These are phyloP conservation scores for Calephelis perditalis DNA, from an alignment of 2,888 invertebrate genomes.

Conservation along the genomic window DNA sequence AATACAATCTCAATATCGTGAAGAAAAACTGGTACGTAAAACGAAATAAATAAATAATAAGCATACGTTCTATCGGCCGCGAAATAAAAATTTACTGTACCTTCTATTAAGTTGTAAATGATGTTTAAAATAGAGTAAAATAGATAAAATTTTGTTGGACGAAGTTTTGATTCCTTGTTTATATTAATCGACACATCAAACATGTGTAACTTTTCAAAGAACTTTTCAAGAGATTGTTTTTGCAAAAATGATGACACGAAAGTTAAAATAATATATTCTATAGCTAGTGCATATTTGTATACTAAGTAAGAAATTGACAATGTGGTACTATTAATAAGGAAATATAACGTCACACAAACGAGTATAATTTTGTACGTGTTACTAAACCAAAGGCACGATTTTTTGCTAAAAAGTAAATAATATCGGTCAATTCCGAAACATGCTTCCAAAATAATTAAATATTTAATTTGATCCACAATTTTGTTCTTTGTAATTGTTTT, in stretches of 20 bases:
- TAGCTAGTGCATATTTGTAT: constrained; percentile 11
- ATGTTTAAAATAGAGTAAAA: constrained; percentile 14
- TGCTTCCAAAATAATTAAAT: constrained; percentile 23
- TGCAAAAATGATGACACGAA: constrained; percentile 16
- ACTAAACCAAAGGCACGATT: constrained; percentile 15
- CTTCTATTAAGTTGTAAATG: constrained; percentile 16
- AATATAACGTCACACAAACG: neutral
- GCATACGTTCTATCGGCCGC: neutral
- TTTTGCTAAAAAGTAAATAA: constrained; percentile 18
- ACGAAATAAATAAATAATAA: constrained; percentile 14
- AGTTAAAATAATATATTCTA: constrained; percentile 20
- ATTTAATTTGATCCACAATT: constrained; percentile 19
- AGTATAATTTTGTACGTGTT: constrained; percentile 18
- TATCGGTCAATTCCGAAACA: constrained; percentile 25
- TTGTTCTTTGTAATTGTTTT: neutral
- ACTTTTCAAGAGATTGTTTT: constrained; percentile 14
- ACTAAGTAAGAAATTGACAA: constrained; percentile 12
- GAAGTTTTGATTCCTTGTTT: constrained; percentile 2
- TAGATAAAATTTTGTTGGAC: constrained; percentile 7
- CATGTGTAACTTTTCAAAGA: constrained; percentile 17
- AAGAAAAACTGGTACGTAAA: constrained; percentile 19
- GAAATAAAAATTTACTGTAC: neutral
- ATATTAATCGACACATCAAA: constrained; percentile 22
- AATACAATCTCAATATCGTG: constrained; percentile 27
- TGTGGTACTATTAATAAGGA: neutral